Evolutionary conservation across 2,888 invertebrate genomes (phyloP), one percentile per base, ranked within the genome.

Genomic region (Sarcophaga rosellei): DNA sequence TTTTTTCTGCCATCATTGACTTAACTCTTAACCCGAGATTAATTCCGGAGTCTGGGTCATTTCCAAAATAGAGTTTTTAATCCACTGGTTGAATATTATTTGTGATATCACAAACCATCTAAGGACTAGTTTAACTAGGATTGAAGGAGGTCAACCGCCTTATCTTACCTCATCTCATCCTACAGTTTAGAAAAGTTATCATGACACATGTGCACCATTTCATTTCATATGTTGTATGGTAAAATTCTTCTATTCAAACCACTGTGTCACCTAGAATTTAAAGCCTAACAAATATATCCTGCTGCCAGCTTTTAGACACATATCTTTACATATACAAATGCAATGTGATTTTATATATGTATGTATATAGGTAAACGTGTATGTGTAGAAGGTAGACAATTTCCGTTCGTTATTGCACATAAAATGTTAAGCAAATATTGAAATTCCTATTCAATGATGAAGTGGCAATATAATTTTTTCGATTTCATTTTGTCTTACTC

Each of bases 391-490:
- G 81, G 78, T 84, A 86, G 86, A 86, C 86, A 86, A 86, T 86
- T 86, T 86, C 86, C 86, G 80, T 84, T 86, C 86, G 77, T 86
- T 86, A 86, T 86, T 81, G 81, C 83, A 86, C 83, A 84, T 77
- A 84, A 86, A 84, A 86, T 84, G 81, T 75, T 86, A 79, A 84
- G 81, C 84, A 86, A 86, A 86, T 86, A 86, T 84, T 84, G 86
- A 84, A 84, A 81, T 81, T 86, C 81, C 81, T 75, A 81, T 86
- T 86, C 84, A 84, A 81, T 86, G 84, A 86, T 86, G 81, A 86
- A 86, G 81, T 84, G 84, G 81, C 86, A 86, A 80, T 84, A 86
- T 74, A 84, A 77, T 86, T 86, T 35, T 84, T 86, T 73, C 59
- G 20, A 70, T 62, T 35, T 35, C 35, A 77, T 25, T 78, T 73